Evolutionary conservation across 2,113 vertebrate genomes (phyloP).

Genomic region (Tamias sibiricus): DNA sequence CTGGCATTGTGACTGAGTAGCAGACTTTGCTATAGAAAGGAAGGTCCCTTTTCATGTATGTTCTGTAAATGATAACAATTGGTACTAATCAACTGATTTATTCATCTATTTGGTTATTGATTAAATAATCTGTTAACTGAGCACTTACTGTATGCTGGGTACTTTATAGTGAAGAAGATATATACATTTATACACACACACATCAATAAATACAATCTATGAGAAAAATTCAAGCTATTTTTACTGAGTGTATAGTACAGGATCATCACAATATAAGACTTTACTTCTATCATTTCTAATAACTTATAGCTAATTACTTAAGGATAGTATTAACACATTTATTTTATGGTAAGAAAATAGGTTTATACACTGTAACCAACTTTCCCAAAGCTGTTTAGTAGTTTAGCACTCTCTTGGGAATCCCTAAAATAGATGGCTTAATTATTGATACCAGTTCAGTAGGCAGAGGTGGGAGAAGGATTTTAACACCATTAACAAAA

Average conservation of each 20-base stretch:
- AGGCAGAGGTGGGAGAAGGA: background rate
- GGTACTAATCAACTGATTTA: background rate
- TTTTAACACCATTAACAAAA: background rate
- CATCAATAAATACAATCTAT: background rate
- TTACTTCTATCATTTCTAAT: background rate
- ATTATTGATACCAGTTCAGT: background rate
- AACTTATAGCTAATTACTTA: background rate
- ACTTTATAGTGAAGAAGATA: background rate
- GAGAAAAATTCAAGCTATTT: background rate
- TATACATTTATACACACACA: background rate
- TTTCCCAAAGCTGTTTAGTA: background rate
- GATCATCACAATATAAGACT: background rate
- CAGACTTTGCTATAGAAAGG: background rate
- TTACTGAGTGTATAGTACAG: background rate
- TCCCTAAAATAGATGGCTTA: background rate
- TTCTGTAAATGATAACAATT: background rate
- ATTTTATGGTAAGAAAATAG: constrained; percentile 11
- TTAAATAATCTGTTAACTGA: background rate
- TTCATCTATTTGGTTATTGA: background rate
- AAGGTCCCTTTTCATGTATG: too few relatives aligned
- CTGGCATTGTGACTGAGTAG: background rate
- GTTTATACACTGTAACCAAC: background rate
- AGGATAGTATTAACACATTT: background rate
- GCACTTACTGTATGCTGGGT: background rate
- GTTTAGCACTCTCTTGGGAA: background rate